Conservation (phyloP, 2,888 invertebrate species). For the Alsophila aescularia region DNA sequence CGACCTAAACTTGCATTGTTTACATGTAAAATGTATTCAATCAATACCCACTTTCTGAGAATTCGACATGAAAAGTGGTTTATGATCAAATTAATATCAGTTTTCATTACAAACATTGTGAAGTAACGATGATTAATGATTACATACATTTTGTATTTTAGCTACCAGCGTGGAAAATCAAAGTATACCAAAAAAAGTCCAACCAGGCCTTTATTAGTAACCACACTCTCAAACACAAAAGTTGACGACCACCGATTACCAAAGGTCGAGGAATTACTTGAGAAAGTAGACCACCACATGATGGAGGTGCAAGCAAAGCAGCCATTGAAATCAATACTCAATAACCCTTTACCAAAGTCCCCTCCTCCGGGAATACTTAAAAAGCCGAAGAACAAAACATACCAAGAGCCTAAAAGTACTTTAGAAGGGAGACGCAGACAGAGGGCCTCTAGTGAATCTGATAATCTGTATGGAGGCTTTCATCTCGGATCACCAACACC, state of each 20-base stretch:
- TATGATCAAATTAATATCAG: neutral
- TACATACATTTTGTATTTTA: slow-evolving; percentile 38
- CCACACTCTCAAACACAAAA: slow-evolving; percentile 72
- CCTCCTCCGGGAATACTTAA: slow-evolving; percentile 74
- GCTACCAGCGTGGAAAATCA: slow-evolving; percentile 69
- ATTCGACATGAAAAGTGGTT: too few species aligned
- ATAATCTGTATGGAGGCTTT: slow-evolving; percentile 67
- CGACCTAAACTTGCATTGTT: slow-evolving; percentile 9
- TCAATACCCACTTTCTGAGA: too few species aligned
- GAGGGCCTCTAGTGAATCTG: slow-evolving; percentile 79
- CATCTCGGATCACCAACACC: slow-evolving; percentile 61
- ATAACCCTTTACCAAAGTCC: slow-evolving; percentile 69
- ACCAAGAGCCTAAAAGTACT: slow-evolving; percentile 58
- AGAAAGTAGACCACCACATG: slow-evolving; percentile 76
- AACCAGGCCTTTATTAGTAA: slow-evolving; percentile 66
- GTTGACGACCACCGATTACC: slow-evolving; percentile 70
- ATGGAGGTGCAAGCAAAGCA: slow-evolving; percentile 71
- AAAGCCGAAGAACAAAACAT: slow-evolving; percentile 68
- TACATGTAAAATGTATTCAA: neutral
- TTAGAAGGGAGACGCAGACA: slow-evolving; percentile 75
- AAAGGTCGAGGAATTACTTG: slow-evolving; percentile 77
- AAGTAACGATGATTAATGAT: slow-evolving; percentile 15
- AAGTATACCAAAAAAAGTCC: slow-evolving; percentile 67
- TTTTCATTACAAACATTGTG: neutral
- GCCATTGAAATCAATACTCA: slow-evolving; percentile 79